These are phyloP conservation scores for Chrysochloris asiatica DNA, from an alignment of 2,113 vertebrate species.

Conservation along the genomic window DNA sequence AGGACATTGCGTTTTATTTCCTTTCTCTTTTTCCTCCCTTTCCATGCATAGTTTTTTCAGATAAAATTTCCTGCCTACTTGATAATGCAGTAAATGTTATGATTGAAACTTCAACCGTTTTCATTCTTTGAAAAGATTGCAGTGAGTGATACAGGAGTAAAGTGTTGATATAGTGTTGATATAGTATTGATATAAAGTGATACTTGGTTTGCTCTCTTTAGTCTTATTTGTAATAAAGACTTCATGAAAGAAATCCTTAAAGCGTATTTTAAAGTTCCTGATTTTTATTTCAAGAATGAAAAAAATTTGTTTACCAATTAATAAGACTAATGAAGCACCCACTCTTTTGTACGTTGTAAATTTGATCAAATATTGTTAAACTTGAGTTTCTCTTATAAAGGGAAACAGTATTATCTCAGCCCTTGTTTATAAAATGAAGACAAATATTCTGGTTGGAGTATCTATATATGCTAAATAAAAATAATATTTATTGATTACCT, in stretches of 20 bases:
- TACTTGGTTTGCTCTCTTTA: conserved; percentile 58
- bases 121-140: conserved; percentile 65
- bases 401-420: conserved; percentile 26
- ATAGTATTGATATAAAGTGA: too few species aligned
- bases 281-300: conserved; percentile 47
- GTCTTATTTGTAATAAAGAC: neutral
- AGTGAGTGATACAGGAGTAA: conserved; percentile 68
- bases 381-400: neutral
- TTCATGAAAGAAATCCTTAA: neutral
- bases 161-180: too few species aligned
- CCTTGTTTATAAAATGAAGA: conserved; percentile 6
- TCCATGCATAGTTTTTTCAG: neutral
- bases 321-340: conserved; percentile 7
- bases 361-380: conserved; percentile 13
- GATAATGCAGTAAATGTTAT: neutral
- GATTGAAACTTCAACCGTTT: conserved; percentile 62
- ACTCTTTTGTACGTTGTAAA: neutral
- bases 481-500: conserved; percentile 15
- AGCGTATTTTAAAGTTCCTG: neutral
- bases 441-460: neutral
- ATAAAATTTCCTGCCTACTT: neutral
- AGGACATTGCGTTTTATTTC: neutral
- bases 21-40: conserved; percentile 18
- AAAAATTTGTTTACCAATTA: neutral
- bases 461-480: neutral